phyloP scores from a whole-genome alignment of 2,888 invertebrate species.

The Chymomyza caudatula region DNA sequence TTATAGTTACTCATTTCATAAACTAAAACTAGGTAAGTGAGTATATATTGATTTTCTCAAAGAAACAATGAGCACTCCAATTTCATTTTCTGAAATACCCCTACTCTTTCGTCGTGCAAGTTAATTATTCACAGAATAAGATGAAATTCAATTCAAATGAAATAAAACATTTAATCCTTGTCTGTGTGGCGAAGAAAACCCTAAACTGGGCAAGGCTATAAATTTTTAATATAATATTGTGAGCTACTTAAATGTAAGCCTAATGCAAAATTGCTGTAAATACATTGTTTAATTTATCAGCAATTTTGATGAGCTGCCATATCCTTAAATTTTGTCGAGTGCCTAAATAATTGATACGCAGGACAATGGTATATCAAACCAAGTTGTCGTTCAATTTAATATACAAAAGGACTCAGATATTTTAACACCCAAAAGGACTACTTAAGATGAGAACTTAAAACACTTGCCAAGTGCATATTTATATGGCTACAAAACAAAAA shows the following conservation, averaged over 20 bases:
- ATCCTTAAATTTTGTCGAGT: too few species aligned
- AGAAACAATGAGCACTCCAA: neutral
- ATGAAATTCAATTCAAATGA: neutral
- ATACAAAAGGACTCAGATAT: too few species aligned
- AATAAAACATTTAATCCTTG: neutral
- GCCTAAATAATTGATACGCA: neutral
- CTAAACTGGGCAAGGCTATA: neutral
- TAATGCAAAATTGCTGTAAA: neutral
- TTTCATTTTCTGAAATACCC: neutral
- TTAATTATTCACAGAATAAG: too few species aligned
- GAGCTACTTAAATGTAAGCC: neutral
- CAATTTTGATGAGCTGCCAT: neutral
- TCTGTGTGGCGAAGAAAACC: neutral
- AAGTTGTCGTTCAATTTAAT: too few species aligned
- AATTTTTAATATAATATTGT: neutral
- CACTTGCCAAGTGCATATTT: neutral
- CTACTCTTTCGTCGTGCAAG: too few species aligned
- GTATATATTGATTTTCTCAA: too few species aligned
- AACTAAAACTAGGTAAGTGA: neutral
- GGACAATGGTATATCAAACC: neutral
- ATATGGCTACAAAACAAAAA: neutral
- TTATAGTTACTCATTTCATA: neutral
- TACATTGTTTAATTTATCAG: neutral
- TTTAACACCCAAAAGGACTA: neutral
- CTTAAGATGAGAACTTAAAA: neutral